phyloP scores from a whole-genome alignment of 2,113 vertebrate species.

The Gallinago jamesoni region DNA sequence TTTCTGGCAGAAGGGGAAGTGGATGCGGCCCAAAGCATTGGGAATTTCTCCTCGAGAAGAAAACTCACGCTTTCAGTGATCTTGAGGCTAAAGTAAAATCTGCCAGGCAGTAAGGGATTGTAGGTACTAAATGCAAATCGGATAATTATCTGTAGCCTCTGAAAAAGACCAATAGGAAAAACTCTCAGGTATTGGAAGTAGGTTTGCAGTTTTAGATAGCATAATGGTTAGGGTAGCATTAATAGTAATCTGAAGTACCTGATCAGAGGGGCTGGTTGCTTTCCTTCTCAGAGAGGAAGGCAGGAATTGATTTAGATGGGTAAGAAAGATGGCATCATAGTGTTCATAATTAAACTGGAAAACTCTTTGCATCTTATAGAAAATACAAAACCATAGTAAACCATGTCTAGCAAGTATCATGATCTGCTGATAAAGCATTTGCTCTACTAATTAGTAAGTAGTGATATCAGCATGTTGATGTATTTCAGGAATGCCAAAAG shows the following conservation, averaged over 20 bases:
- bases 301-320: background rate
- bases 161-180: background rate
- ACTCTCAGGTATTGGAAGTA: background rate
- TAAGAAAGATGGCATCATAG: background rate
- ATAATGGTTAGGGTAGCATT: background rate
- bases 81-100: background rate
- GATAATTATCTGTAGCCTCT: background rate
- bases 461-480: background rate
- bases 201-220: background rate
- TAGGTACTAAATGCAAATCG: background rate
- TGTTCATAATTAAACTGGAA: background rate
- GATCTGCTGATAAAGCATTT: background rate
- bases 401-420: background rate
- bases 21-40: background rate
- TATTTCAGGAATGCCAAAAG: background rate
- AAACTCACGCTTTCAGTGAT: background rate
- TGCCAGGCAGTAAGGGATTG: background rate
- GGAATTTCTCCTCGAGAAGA: background rate
- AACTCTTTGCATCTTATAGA: background rate
- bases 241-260: background rate
- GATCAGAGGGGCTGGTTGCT: background rate
- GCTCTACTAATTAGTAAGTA: background rate
- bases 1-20: background rate
- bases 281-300: background rate
- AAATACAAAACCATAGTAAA: background rate